These are phyloP conservation scores for Tragelaphus buxtoni DNA, from an alignment of 2,113 vertebrate species.

Conservation along the genomic window DNA sequence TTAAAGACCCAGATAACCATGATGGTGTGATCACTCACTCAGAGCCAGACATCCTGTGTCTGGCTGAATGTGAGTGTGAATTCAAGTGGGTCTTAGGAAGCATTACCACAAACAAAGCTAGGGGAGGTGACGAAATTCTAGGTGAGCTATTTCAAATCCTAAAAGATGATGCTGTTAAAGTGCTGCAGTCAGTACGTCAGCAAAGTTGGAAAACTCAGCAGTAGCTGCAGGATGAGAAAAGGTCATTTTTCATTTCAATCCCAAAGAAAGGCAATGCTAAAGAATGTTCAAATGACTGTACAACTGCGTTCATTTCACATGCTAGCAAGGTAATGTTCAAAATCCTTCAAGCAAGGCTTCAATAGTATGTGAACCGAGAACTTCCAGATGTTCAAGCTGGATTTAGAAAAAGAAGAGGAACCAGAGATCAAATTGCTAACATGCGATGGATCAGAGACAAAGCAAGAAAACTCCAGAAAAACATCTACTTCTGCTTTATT, in stretches of 20 bases:
- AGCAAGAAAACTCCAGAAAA: background rate
- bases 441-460: background rate
- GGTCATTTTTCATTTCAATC: background rate
- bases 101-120: background rate
- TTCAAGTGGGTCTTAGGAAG: background rate
- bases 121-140: background rate
- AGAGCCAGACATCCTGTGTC: background rate
- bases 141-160: background rate
- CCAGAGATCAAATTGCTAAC: background rate
- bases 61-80: background rate
- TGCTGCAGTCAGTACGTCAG: background rate
- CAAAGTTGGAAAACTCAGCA: background rate
- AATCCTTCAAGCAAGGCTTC: background rate
- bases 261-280: background rate
- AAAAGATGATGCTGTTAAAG: background rate
- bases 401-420: background rate
- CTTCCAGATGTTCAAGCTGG: background rate
- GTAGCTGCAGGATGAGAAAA: background rate
- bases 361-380: fast-evolving
- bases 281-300: background rate
- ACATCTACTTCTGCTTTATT: background rate
- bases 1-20: background rate
- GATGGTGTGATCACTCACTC: background rate
- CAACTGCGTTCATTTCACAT: background rate
- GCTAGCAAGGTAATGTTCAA: background rate